Evolutionary conservation across 2,113 vertebrate species (phyloP).

Genomic region (Atrichornis clamosus): DNA sequence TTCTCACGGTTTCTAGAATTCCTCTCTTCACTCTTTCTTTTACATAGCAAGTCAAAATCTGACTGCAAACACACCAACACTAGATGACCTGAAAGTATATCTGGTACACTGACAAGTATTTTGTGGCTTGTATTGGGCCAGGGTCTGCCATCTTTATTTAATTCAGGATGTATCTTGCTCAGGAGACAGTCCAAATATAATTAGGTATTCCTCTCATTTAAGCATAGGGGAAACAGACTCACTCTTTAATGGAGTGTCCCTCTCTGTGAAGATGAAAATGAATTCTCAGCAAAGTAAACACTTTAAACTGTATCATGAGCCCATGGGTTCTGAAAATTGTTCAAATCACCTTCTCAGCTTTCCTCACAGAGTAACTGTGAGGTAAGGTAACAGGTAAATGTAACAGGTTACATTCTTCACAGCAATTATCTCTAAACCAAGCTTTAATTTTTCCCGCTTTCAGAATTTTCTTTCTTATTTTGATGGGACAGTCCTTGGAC

Average conservation of each 20-base stretch:
- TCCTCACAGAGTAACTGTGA: neutral
- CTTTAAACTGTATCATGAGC: fast-evolving
- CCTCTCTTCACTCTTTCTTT: neutral
- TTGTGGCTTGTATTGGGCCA: neutral
- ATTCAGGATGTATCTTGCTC: neutral
- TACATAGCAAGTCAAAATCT: neutral
- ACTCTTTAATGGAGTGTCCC: neutral
- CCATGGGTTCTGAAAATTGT: neutral
- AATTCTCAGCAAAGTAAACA: neutral
- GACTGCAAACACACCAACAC: neutral
- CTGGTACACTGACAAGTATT: neutral
- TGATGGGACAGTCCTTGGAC: neutral
- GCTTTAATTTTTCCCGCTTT: neutral
- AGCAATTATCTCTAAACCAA: neutral
- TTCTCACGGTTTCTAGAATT: neutral
- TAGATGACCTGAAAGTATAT: neutral
- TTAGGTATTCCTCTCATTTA: neutral
- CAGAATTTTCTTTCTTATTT: neutral
- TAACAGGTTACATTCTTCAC: neutral
- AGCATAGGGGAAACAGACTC: neutral
- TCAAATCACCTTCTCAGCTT: neutral
- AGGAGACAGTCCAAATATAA: neutral
- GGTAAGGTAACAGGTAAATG: too few relatives aligned
- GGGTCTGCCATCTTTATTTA: neutral
- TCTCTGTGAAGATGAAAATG: neutral